phyloP scores from a whole-genome alignment of 2,797 vertebrate genomes.

The Tapirus indicus region DNA sequence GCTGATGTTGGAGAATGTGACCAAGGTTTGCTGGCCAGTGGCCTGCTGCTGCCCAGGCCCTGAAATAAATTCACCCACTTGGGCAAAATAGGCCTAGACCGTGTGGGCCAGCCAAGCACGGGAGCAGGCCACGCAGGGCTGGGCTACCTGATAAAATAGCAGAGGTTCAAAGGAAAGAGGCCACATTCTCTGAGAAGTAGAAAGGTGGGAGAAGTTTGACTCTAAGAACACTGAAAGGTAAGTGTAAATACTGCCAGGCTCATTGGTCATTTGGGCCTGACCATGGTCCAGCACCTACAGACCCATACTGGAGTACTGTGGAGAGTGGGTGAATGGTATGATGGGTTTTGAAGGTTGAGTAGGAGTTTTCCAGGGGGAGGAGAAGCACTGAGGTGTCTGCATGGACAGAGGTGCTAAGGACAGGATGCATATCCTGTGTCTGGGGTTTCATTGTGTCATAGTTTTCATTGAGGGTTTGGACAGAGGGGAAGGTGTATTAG shows the following conservation, averaged over 20 bases:
- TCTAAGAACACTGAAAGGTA: neutral
- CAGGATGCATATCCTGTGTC: neutral
- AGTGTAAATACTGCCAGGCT: neutral
- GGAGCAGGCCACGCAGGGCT: neutral
- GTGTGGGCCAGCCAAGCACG: rapidly evolving
- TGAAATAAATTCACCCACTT: neutral
- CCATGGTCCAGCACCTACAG: neutral
- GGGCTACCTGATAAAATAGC: neutral
- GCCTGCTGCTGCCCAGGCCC: neutral
- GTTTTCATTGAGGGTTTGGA: neutral
- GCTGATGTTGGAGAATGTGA: neutral
- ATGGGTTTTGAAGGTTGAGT: neutral
- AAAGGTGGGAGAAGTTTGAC: neutral
- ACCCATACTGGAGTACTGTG: neutral
- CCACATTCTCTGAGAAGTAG: neutral
- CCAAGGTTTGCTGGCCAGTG: neutral
- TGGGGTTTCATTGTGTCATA: too few species aligned
- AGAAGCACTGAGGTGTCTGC: neutral
- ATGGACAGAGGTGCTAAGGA: neutral
- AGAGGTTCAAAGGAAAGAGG: neutral
- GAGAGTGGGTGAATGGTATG: neutral
- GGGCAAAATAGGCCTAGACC: neutral
- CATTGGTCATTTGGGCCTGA: neutral
- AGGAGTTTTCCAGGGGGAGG: neutral
- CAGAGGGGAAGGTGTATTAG: neutral